Conservation (phyloP, 2,797 vertebrate species). For the Aeoliscus strigatus region DNA sequence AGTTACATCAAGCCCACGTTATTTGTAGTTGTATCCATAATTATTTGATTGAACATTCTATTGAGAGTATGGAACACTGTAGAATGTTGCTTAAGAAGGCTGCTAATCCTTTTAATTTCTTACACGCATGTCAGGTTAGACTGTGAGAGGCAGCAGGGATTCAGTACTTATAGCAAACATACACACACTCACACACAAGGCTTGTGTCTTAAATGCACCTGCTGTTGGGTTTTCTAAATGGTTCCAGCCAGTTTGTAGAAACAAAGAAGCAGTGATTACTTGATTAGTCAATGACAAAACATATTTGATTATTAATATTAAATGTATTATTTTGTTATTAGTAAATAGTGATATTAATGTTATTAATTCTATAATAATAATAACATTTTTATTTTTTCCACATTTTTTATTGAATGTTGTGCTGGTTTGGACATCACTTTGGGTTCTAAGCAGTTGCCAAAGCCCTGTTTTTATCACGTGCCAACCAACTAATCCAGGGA, state of each 20-base stretch:
- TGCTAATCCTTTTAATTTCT: slow-evolving; percentile 64
- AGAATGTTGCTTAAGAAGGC: slow-evolving; percentile 50
- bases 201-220: not conserved
- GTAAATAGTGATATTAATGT: too few relatives aligned
- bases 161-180: slow-evolving; percentile 22
- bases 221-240: not conserved
- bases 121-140: slow-evolving; percentile 54
- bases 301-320: too few relatives aligned
- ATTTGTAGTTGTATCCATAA: slow-evolving; percentile 61
- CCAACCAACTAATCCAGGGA: too few relatives aligned
- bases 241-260: not conserved
- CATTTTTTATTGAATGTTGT: too few relatives aligned
- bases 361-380: too few relatives aligned
- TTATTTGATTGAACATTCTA: slow-evolving; percentile 37
- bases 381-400: too few relatives aligned
- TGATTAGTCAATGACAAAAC: too few relatives aligned
- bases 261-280: too few relatives aligned
- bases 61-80: slow-evolving; percentile 46
- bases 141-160: slow-evolving; percentile 26
- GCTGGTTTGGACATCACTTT: too few relatives aligned
- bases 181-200: slow-evolving; percentile 1
- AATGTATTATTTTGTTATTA: too few relatives aligned
- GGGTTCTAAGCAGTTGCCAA: too few relatives aligned
- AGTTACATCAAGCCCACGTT: slow-evolving; percentile 42
- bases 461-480: too few relatives aligned